Evolutionary conservation across 2,888 invertebrate species (phyloP).

Genomic region (Thereva unica): DNA sequence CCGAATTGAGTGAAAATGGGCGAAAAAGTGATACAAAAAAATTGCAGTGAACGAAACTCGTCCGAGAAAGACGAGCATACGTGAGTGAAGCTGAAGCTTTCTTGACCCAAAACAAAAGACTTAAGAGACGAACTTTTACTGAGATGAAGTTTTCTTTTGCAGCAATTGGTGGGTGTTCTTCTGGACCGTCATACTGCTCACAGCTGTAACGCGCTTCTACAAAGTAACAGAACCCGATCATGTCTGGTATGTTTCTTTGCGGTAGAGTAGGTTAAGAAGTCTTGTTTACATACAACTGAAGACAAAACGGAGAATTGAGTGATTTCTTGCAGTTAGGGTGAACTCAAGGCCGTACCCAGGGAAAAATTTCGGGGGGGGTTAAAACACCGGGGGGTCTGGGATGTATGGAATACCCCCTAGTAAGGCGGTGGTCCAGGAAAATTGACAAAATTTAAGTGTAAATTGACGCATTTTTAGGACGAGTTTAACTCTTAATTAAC

Average conservation of each 20-base stretch:
- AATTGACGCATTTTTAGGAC: no score
- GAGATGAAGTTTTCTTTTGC: conserved; percentile 14
- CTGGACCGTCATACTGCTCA: conserved; percentile 66
- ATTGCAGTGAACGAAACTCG: not conserved
- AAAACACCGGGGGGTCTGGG: no score
- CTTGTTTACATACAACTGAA: conserved; percentile 2
- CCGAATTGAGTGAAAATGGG: not conserved
- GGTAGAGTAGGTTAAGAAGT: conserved; percentile 2
- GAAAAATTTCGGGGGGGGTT: no score
- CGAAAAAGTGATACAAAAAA: conserved; percentile 1
- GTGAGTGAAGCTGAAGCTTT: conserved; percentile 16
- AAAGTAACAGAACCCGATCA: conserved; percentile 91
- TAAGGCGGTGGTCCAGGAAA: no score
- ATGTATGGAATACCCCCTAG: no score
- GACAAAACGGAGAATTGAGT: no score
- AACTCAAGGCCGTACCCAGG: no score
- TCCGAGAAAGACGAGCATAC: not conserved
- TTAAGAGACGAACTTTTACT: conserved; percentile 12
- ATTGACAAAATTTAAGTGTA: no score
- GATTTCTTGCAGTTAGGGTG: no score
- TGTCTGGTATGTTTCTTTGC: conserved; percentile 74
- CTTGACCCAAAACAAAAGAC: conserved; percentile 21
- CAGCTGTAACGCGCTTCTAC: conserved; percentile 79
- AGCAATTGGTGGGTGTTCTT: conserved; percentile 71
- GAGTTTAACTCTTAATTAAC: no score